Conservation (phyloP, 2,888 invertebrate genomes). For the Euproctis similis region DNA sequence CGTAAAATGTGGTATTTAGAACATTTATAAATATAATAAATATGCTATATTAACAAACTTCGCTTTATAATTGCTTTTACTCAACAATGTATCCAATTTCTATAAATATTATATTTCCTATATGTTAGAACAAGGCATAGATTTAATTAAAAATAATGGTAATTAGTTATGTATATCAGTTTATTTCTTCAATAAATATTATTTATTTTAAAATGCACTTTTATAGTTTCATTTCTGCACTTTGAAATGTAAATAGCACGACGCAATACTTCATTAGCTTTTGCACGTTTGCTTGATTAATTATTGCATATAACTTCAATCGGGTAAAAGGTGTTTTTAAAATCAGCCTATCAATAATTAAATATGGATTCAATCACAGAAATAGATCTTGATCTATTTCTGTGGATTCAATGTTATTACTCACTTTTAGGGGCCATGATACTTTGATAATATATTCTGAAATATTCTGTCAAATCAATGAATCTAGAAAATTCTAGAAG, state of each 20-base stretch:
- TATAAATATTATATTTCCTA: constrained; percentile 1
- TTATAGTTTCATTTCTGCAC: constrained; percentile 33
- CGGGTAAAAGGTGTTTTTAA: too few relatives aligned
- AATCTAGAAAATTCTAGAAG: too few relatives aligned
- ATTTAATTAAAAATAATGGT: constrained; percentile 13
- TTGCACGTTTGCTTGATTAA: too few relatives aligned
- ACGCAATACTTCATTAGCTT: too few relatives aligned
- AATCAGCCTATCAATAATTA: too few relatives aligned
- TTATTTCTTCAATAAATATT: constrained; percentile 28
- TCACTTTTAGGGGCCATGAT: too few relatives aligned
- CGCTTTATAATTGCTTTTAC: constrained; percentile 51
- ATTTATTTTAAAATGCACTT: constrained; percentile 27
- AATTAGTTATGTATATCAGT: constrained; percentile 14
- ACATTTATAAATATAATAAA: constrained; percentile 12
- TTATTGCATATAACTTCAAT: too few relatives aligned
- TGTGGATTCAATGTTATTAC: too few relatives aligned
- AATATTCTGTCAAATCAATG: too few relatives aligned
- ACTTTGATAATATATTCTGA: too few relatives aligned
- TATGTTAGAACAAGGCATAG: constrained; percentile 5
- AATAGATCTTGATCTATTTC: too few relatives aligned
- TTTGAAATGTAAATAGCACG: constrained; percentile 14
- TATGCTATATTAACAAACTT: constrained; percentile 41
- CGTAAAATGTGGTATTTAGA: constrained; percentile 34
- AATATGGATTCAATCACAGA: too few relatives aligned
- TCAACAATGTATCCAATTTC: constrained; percentile 6